Base-by-base conservation (phyloP, 1,140 invertebrate species). In the Cepaea nemoralis region DNA sequence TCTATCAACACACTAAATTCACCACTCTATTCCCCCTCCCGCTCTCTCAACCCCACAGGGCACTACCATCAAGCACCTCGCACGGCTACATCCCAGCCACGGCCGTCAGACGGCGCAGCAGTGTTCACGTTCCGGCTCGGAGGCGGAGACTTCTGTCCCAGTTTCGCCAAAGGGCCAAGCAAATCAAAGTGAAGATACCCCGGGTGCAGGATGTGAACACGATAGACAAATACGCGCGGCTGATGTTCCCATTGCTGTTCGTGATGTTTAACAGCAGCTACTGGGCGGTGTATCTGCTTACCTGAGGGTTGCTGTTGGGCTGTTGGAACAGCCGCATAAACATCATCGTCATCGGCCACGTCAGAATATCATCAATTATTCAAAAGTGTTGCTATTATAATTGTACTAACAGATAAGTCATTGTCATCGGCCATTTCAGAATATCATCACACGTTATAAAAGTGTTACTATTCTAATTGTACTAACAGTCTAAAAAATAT, bases 151-250 rank as follows among this genome's bases (percentile, higher is more conserved):
- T 92, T 19, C 82, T 92, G 77, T 88, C 88, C 22, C 87, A 87
- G 84, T 83, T 90, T 55, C 89, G 85, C 79, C 83, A 88, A 55
- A 87, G 85, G 79, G 89, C 90, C 3, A 89, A 90, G 78, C 85
- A 80, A 27, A 85, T 91, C 50, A 87, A 86, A 39, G 85, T 86
- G 39, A 88, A 88, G 78, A 95, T 99, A 92, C 97, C 97, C 0
- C 95, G 95, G 90, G 98, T 99, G 85, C 96, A 97, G 88, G 97
- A 99, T 91, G 97, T 99, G 55, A 99, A 98, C 90, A 95, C 97
- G 69, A 99, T 99, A 87, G 98, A 99, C 91, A 98, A 98, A 88
- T 98, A 98, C 89, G 98, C 97, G 12, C 93, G 98, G 83, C 94
- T 98, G 83, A 93, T 98, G 76, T 99, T 99, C 91, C 98, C 98